Percentiles rank a stretch among this genome's conserved stretches.
phyloP scores from a whole-genome alignment of 1,140 invertebrate species.

The Anastatus disparis region DNA sequence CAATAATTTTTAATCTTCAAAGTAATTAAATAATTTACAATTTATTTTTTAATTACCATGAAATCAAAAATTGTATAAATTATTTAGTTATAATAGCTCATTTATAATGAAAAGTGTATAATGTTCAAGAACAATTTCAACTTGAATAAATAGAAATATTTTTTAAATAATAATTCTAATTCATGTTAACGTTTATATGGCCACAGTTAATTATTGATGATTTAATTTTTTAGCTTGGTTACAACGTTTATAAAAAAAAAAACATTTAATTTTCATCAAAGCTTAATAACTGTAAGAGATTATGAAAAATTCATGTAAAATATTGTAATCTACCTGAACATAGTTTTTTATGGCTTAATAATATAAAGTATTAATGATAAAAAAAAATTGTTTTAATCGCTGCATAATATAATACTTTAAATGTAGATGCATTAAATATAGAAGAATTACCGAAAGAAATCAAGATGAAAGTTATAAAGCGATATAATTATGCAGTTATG shows the following conservation, averaged over 20 bases:
- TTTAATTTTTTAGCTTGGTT: not conserved
- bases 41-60: too few species aligned
- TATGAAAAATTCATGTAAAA: constrained; percentile 1
- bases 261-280: not conserved
- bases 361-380: constrained; percentile 36
- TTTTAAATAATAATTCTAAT: too few species aligned
- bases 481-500: constrained; percentile 37
- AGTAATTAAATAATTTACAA: too few species aligned
- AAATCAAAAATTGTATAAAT: too few species aligned
- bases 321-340: constrained; percentile 37
- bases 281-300: not conserved
- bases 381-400: constrained; percentile 54
- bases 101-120: too few species aligned
- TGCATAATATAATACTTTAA: constrained; percentile 18
- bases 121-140: too few species aligned
- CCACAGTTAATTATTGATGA: too few species aligned
- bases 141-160: too few species aligned
- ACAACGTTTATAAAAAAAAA: not conserved
- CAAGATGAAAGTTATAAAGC: constrained; percentile 38
- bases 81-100: too few species aligned
- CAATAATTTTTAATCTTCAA: too few species aligned
- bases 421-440: not conserved
- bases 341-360: constrained; percentile 32
- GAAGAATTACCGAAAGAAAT: constrained; percentile 29
- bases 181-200: too few species aligned